Percentiles rank a stretch among this genome's conserved stretches.
phyloP scores from a whole-genome alignment of 2,888 invertebrate genomes.

The Syrista parreyssii region DNA sequence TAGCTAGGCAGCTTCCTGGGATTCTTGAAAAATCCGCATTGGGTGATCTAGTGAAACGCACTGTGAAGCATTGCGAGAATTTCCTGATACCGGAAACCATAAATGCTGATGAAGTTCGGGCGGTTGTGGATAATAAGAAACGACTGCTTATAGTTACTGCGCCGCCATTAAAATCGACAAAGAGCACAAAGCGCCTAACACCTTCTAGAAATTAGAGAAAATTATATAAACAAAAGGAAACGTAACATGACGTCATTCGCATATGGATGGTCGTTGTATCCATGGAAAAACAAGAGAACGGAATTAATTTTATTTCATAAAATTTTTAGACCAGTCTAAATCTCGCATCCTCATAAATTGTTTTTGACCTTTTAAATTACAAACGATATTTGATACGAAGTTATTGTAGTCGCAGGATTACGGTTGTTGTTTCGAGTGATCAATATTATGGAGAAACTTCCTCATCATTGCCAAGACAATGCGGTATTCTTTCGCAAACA shows the following conservation, averaged over 20 bases:
- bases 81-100: conserved; percentile 42
- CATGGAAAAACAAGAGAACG: background rate
- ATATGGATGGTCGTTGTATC: background rate
- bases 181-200: background rate
- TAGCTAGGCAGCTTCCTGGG: conserved; percentile 25
- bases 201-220: background rate
- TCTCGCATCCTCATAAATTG: background rate
- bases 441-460: conserved; percentile 32
- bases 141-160: conserved; percentile 42
- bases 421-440: background rate
- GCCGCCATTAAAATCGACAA: conserved; percentile 28
- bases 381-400: background rate
- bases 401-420: background rate
- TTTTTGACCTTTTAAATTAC: background rate
- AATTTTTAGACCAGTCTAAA: background rate
- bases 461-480: conserved; percentile 40
- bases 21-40: conserved; percentile 30
- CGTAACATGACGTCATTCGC: too few relatives aligned
- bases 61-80: conserved; percentile 39
- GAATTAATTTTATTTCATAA: background rate
- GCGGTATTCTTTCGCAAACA: conserved; percentile 33
- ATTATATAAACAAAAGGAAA: background rate
- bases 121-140: conserved; percentile 38
- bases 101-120: conserved; percentile 41
- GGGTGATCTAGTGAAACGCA: conserved; percentile 29